Conservation (phyloP, 1,140 invertebrate genomes). For the Micrasema longulum region DNA sequence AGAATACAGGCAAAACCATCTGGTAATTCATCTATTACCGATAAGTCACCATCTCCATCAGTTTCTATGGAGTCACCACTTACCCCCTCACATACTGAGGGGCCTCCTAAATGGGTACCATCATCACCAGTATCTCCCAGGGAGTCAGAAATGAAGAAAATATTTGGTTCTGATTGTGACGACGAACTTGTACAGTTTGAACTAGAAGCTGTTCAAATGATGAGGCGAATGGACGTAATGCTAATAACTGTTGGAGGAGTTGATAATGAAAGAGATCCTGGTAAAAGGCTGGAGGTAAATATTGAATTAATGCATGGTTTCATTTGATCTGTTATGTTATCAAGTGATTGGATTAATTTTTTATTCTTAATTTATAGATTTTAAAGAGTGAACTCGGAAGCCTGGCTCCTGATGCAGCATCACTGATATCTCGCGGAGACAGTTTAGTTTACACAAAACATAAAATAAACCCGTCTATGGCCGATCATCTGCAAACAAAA, state of each 20-base stretch:
- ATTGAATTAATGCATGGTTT: conserved; percentile 12
- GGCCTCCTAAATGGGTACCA: conserved; percentile 40
- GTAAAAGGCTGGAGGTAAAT: conserved; percentile 73
- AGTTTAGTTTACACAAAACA: conserved; percentile 73
- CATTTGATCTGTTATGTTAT: too few species aligned
- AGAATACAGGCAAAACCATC: conserved; percentile 40
- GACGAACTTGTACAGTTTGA: conserved; percentile 70
- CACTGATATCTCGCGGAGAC: conserved; percentile 83
- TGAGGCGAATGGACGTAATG: conserved; percentile 76
- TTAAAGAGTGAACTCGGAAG: conserved; percentile 74
- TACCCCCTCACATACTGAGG: conserved; percentile 42
- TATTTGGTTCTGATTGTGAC: conserved; percentile 62
- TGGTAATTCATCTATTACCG: conserved; percentile 23
- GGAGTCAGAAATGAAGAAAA: conserved; percentile 49
- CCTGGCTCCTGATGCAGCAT: conserved; percentile 82
- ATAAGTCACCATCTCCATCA: conserved; percentile 47
- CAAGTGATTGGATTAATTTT: too few species aligned
- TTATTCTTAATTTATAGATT: conserved; percentile 63
- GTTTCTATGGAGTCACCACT: conserved; percentile 45
- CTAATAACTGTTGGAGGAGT: conserved; percentile 75
- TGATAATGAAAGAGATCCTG: conserved; percentile 74
- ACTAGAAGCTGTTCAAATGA: conserved; percentile 72
- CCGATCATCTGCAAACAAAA: conserved; percentile 69
- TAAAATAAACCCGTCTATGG: conserved; percentile 67
- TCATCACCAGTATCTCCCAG: conserved; percentile 44